Base-by-base conservation (phyloP, 2,797 vertebrate genomes). In the Phalloptychus januarius region DNA sequence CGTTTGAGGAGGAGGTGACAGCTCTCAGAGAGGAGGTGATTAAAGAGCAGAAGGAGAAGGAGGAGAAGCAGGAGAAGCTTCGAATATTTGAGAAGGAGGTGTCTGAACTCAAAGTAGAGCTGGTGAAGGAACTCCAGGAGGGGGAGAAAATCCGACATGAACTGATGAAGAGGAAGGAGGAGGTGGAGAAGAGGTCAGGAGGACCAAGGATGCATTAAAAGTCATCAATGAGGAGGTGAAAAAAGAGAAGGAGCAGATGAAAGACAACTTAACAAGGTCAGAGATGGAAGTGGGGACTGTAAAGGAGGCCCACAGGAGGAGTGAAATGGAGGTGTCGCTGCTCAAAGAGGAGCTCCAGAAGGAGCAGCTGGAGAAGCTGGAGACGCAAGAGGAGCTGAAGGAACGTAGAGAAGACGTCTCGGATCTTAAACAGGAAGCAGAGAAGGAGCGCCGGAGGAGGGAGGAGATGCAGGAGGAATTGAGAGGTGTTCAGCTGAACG, bases 201-300 rank as follows among this genome's bases (percentile, higher is more conserved):
- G 61, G 15, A 76, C 31, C 7, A 77, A 75, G 40, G 2, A 25
- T 5, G 78, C 86, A 13, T 2, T 93, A 1, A 25, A 15, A 0
- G 11, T 15, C 15, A 25, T 80, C 8, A 67, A 15, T 86, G 77
- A 92, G 63, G 78, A 89, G 71, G 85, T 85, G 69, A 48, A 79
- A 28, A 80, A 31, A 25, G 79, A 83, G 36, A 89, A 87, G 71
- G 28, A 81, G 42, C 52, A 82, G 58, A 31, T 65, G 78, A 76
- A 72, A 77, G 89, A 76, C 50, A 46, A 45, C 38, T 31, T 80
- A n/a, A 38, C 0, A 16, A 69, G 5, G 28, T 33, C 5, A 1
- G 42, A 72, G 46, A 36, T 0, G 2, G 46, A 86, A 54, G 36
- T 70, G 13, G 4, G 1, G 1, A 6, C 40, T 0, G 10, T 83